Percentiles rank a stretch among this genome's conserved stretches.
These are phyloP conservation scores for Leiothrix lutea DNA, from an alignment of 2,113 vertebrate species.

Conservation along the genomic window DNA sequence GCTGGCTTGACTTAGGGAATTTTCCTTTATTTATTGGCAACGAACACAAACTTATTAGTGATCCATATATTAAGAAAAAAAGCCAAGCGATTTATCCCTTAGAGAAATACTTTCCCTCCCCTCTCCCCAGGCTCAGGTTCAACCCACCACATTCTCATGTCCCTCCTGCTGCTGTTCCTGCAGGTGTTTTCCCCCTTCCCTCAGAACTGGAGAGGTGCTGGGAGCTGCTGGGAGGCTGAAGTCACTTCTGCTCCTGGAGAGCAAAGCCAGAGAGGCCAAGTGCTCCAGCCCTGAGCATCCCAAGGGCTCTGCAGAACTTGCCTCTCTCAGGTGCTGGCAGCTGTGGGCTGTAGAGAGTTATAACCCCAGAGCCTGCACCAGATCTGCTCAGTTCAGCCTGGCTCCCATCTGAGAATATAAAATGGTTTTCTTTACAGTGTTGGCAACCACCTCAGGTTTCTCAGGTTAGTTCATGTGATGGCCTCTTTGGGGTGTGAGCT, in stretches of 20 bases:
- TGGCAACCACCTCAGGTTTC: not conserved
- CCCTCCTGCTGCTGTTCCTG: not conserved
- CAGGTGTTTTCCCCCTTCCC: not conserved
- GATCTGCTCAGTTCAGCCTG: not conserved
- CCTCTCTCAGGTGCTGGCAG: not conserved
- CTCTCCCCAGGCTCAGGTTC: not conserved
- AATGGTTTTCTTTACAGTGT: not conserved
- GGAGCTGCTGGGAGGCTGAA: not conserved
- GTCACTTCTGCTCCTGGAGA: not conserved
- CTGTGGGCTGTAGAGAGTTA: not conserved
- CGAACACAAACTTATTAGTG: not conserved
- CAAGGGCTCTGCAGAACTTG: not conserved
- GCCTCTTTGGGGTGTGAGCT: not conserved
- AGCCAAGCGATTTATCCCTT: not conserved
- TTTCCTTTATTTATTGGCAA: not conserved
- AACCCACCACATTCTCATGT: not conserved
- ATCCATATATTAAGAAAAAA: not conserved
- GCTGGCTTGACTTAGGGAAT: not conserved
- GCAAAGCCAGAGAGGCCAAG: rapidly evolving
- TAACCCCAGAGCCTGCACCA: not conserved
- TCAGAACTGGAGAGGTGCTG: not conserved
- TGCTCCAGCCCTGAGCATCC: not conserved
- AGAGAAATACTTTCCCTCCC: not conserved
- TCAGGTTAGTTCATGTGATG: not conserved
- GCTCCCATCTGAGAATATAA: not conserved